phyloP scores from a whole-genome alignment of 30 jellyfish, hydroid and myxozoan genomes.

The Mastigias papua region DNA sequence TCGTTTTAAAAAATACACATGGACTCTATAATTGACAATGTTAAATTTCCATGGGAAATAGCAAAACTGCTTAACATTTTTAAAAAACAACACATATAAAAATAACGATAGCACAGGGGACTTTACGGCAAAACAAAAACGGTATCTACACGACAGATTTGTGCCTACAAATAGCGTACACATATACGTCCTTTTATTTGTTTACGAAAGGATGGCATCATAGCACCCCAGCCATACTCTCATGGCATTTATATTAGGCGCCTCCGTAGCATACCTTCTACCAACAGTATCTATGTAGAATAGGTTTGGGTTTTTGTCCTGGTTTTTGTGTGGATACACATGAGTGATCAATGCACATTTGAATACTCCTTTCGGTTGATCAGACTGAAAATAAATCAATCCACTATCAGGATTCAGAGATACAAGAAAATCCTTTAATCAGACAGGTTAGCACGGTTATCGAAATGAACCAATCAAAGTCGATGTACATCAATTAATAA shows the following conservation, averaged over 20 bases:
- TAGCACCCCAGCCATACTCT: constrained; percentile 87
- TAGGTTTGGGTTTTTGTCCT: constrained; percentile 66
- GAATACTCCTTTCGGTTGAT: constrained; percentile 89
- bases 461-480: too few relatives aligned
- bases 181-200: not conserved
- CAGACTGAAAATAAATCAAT: constrained; percentile 54
- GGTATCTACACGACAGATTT: too few relatives aligned
- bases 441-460: too few relatives aligned
- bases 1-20: too few relatives aligned
- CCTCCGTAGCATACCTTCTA: constrained; percentile 74
- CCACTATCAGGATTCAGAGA: not conserved
- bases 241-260: constrained; percentile 77
- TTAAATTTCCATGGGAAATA: too few relatives aligned
- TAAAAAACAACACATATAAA: too few relatives aligned
- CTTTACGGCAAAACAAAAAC: too few relatives aligned
- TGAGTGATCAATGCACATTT: constrained; percentile 59
- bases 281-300: constrained; percentile 76
- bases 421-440: too few relatives aligned
- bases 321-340: constrained; percentile 66
- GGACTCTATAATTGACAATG: too few relatives aligned
- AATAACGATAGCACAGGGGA: too few relatives aligned
- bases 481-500: too few relatives aligned
- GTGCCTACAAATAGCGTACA: not conserved
- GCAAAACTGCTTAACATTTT: too few relatives aligned
- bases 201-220: constrained; percentile 1